Evolutionary conservation across 1,140 invertebrate species (phyloP).

Genomic region (Drosophila rhopaloa): DNA sequence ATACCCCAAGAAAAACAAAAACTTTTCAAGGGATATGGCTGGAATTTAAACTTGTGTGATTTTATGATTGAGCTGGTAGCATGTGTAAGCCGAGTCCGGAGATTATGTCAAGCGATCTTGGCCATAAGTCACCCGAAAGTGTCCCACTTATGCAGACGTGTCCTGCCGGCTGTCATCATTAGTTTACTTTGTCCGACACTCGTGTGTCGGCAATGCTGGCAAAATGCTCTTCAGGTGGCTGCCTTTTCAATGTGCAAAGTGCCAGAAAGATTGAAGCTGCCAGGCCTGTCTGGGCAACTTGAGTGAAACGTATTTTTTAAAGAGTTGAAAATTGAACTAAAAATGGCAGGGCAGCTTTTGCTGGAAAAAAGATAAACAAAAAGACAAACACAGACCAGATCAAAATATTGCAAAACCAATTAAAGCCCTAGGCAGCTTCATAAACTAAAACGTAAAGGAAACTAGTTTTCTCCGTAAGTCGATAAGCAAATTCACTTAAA

Average conservation of each 20-base stretch:
- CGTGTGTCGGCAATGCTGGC: conserved; percentile 44
- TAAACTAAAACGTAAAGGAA: background rate
- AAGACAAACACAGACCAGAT: background rate
- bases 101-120: conserved; percentile 47
- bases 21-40: background rate
- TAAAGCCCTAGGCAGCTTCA: background rate
- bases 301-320: conserved; percentile 22
- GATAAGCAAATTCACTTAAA: background rate
- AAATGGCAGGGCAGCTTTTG: background rate
- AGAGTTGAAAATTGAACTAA: conserved; percentile 11
- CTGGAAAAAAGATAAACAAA: background rate
- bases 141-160: conserved; percentile 23
- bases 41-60: conserved; percentile 13
- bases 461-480: background rate
- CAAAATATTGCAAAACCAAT: background rate
- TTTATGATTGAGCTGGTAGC: conserved; percentile 17
- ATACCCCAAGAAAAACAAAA: conserved; percentile 29
- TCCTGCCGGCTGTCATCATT: conserved; percentile 42
- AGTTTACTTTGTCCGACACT: conserved; percentile 51
- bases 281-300: conserved; percentile 29
- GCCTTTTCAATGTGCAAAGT: conserved; percentile 44
- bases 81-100: conserved; percentile 26
- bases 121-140: conserved; percentile 41
- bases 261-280: conserved; percentile 46
- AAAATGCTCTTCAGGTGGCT: conserved; percentile 46